Percentiles rank a stretch among this genome's conserved stretches.
Conservation (phyloP, 2,888 invertebrate genomes). For the Epsilonema sp. region DNA sequence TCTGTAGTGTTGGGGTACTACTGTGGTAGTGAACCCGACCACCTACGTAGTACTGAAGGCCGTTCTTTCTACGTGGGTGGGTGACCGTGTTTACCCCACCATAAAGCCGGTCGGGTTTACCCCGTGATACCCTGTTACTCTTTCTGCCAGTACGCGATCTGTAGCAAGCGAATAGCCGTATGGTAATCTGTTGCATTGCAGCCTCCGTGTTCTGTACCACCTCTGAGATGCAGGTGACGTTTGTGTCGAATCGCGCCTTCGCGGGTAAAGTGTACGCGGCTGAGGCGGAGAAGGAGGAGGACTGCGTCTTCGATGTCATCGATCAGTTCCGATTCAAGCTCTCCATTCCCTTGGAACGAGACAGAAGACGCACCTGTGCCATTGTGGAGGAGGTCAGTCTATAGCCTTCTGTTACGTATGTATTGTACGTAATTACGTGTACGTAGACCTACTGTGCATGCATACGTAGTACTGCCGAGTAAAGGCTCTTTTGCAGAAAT, state of each 20-base stretch:
- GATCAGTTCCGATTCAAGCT: constrained; percentile 2
- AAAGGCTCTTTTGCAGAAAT: too few relatives aligned
- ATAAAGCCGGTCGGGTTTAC: too few relatives aligned
- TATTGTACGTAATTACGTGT: background rate
- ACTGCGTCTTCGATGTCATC: constrained; percentile 1
- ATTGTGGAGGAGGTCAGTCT: constrained; percentile 1
- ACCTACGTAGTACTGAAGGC: too few relatives aligned
- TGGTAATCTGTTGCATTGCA: background rate
- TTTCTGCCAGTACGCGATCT: background rate
- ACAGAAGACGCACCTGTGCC: background rate
- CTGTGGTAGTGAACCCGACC: too few relatives aligned
- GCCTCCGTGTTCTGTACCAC: background rate
- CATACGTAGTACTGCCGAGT: too few relatives aligned
- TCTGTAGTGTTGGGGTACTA: too few relatives aligned
- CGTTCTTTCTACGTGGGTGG: too few relatives aligned
- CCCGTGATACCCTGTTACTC: too few relatives aligned
- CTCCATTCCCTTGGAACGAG: background rate
- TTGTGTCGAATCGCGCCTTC: background rate
- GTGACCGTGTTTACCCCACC: too few relatives aligned
- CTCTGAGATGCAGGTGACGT: constrained; percentile 1
- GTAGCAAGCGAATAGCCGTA: background rate
- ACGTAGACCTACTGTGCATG: too few relatives aligned
- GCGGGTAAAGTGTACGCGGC: constrained; percentile 5
- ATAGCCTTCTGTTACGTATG: background rate
- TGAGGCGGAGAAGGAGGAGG: background rate